Conservation (phyloP, 2,888 invertebrate genomes). For the Drosophila paranaensis region DNA sequence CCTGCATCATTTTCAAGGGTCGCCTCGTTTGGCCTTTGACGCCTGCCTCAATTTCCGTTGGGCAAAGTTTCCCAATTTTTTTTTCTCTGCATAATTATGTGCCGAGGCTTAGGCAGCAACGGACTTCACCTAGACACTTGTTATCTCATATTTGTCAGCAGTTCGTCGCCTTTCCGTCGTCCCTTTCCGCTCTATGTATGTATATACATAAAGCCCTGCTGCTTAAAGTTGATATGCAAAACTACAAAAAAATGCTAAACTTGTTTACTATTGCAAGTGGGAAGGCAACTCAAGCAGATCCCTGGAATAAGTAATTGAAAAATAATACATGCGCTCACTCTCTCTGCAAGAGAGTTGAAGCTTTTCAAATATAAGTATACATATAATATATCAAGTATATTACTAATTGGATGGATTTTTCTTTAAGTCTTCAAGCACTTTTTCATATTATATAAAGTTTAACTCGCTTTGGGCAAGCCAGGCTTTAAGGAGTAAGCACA, state of each 20-base stretch:
- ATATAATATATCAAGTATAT: no score
- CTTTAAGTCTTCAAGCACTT: no score
- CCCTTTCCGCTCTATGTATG: constrained; percentile 13
- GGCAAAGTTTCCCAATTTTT: constrained; percentile 8
- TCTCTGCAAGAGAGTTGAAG: not conserved
- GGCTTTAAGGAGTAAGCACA: no score
- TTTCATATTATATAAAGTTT: no score
- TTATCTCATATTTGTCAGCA: constrained; percentile 43
- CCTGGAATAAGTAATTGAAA: not conserved
- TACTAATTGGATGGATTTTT: no score
- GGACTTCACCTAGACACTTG: constrained; percentile 34
- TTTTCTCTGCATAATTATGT: constrained; percentile 57
- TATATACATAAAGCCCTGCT: constrained; percentile 8
- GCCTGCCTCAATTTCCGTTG: constrained; percentile 61
- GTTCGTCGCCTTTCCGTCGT: constrained; percentile 36
- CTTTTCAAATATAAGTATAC: no score
- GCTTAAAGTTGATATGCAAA: constrained; percentile 1
- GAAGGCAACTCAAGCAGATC: not conserved
- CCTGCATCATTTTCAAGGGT: constrained; percentile 4
- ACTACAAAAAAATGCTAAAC: constrained; percentile 2
- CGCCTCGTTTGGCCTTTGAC: constrained; percentile 44
- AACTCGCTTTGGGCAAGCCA: no score
- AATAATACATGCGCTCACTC: not conserved
- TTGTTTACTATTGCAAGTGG: not conserved
- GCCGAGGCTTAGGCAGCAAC: constrained; percentile 3